A percentile compares a stretch with the other conserved stretches of the same genome.
These are phyloP conservation scores for Hydractinia symbiolongicarpus DNA, from an alignment of 30 jellyfish, hydroid and myxozoan genomes.

Conservation along the genomic window DNA sequence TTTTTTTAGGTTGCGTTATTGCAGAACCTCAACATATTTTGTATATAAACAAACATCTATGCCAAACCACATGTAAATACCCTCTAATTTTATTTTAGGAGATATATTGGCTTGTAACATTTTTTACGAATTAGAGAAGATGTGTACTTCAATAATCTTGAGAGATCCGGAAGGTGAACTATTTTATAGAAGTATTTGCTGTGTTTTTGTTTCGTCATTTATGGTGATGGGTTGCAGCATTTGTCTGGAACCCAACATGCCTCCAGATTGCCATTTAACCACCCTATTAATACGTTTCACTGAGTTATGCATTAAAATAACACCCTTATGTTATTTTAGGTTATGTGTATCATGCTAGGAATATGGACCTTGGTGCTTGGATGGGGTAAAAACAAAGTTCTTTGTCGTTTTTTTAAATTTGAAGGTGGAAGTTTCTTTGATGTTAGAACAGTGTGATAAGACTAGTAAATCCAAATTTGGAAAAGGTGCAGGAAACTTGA, in stretches of 20 bases:
- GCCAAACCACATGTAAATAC: no score
- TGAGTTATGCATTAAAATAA: neutral
- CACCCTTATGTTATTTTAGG: neutral
- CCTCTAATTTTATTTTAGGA: neutral
- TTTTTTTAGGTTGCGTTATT: no score
- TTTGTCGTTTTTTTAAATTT: no score
- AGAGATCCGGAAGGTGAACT: slow-evolving; percentile 1
- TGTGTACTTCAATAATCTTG: slow-evolving; percentile 15
- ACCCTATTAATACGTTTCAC: neutral
- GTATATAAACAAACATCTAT: no score
- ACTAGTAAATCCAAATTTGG: no score
- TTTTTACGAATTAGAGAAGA: slow-evolving; percentile 18
- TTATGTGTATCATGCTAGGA: slow-evolving; percentile 8
- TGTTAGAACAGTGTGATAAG: no score
- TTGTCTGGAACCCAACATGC: no score
- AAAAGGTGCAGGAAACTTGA: no score
- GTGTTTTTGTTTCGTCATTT: neutral
- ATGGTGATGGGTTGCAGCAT: no score
- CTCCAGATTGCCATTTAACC: neutral
- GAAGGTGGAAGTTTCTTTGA: no score
- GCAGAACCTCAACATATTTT: no score
- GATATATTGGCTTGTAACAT: slow-evolving; percentile 15
- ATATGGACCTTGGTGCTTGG: slow-evolving; percentile 11
- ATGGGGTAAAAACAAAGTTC: neutral
- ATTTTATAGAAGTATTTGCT: neutral